These are phyloP conservation scores for Chaetodon trifascialis DNA, from an alignment of 2,113 vertebrate genomes.

Conservation along the genomic window DNA sequence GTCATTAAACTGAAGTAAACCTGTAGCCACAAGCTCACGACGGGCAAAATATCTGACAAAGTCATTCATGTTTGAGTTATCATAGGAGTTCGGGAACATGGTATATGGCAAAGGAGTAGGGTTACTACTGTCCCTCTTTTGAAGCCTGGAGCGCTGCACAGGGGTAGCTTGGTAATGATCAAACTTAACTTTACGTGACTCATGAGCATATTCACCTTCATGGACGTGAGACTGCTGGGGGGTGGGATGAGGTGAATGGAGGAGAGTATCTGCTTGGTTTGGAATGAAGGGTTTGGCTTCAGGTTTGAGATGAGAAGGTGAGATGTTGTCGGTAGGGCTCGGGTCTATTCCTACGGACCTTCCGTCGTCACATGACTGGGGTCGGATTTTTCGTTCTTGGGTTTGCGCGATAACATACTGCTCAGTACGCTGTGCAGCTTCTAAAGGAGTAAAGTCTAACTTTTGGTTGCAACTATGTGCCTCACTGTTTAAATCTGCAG, in stretches of 20 bases:
- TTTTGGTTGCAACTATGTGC: constrained; percentile 10
- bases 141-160: not conserved
- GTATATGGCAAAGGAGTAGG: not conserved
- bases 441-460: not conserved
- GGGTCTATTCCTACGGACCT: not conserved
- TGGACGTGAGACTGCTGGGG: not conserved
- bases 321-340: not conserved
- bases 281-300: constrained; percentile 27
- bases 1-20: constrained; percentile 32
- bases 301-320: constrained; percentile 23
- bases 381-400: not conserved
- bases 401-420: constrained; percentile 14
- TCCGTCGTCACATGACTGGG: not conserved
- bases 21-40: constrained; percentile 15
- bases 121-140: not conserved
- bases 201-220: not conserved
- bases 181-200: not conserved
- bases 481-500: constrained; percentile 7
- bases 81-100: not conserved
- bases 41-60: constrained; percentile 51
- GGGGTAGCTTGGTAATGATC: not conserved
- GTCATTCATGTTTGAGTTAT: not conserved
- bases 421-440: not conserved
- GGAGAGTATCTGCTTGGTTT: not conserved
- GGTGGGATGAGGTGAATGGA: not conserved